Evolutionary conservation across 35 echinoderm and acorn worm genomes (phyloP).

Genomic region (Ophiothrix spiculata): DNA sequence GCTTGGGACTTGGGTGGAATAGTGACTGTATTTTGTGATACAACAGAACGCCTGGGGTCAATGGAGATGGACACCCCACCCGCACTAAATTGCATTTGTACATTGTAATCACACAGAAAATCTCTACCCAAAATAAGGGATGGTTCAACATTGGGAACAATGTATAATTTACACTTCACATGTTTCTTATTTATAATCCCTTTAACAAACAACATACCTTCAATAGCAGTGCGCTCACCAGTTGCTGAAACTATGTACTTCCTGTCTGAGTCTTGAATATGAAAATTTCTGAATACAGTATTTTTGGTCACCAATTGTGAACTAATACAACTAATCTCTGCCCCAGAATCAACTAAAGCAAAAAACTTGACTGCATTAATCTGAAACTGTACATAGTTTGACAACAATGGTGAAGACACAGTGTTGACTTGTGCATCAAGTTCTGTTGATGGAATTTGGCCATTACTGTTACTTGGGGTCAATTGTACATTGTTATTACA

Average conservation of each 20-base stretch:
- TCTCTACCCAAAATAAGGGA: not conserved
- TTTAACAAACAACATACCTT: not conserved
- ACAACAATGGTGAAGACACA: not conserved
- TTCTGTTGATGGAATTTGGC: not conserved
- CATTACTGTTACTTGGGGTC: not conserved
- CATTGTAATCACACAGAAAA: not conserved
- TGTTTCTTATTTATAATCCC: not conserved
- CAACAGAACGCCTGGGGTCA: not conserved
- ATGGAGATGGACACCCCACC: not conserved
- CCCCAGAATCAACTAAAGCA: not conserved
- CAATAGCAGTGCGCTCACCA: not conserved
- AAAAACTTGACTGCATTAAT: not conserved
- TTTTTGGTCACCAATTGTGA: not conserved
- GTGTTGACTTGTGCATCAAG: not conserved
- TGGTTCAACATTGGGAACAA: not conserved
- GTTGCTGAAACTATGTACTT: not conserved
- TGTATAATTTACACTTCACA: not conserved
- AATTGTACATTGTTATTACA: not conserved
- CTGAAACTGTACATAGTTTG: not conserved
- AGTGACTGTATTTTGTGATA: not conserved
- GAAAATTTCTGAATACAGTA: not conserved
- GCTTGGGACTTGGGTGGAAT: not conserved
- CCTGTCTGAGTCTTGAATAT: not conserved
- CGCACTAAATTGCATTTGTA: not conserved
- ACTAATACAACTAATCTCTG: not conserved